A percentile compares a stretch with the other conserved stretches of the same genome.
phyloP scores from a whole-genome alignment of 1,140 invertebrate genomes.

The Drosophila varians region DNA sequence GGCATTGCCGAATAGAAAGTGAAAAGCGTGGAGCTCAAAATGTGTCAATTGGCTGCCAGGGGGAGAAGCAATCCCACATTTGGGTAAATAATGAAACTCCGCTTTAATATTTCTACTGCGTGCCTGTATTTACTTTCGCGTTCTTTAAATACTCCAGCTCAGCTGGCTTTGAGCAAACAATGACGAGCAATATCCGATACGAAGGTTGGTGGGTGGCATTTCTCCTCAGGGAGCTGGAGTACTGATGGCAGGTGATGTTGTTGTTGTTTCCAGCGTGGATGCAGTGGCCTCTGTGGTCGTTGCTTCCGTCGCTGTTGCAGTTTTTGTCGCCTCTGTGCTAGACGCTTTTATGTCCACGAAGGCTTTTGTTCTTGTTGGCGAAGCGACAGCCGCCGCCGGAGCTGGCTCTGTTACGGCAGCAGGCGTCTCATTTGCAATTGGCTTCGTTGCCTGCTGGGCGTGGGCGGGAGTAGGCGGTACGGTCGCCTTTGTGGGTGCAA shows the following conservation, averaged over 20 bases:
- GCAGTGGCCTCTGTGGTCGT: background rate
- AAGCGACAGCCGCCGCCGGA: background rate
- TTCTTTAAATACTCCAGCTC: constrained; percentile 16
- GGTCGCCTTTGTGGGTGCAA: constrained; percentile 10
- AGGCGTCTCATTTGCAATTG: constrained; percentile 21
- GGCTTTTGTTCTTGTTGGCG: background rate
- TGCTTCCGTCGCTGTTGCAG: background rate
- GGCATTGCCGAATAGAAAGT: constrained; percentile 3
- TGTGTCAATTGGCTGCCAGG: background rate
- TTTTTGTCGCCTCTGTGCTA: background rate
- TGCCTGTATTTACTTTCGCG: constrained; percentile 20
- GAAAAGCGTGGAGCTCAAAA: background rate
- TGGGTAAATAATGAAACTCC: constrained; percentile 45
- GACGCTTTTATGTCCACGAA: constrained; percentile 5
- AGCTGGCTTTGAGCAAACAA: constrained; percentile 12
- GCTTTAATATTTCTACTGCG: background rate
- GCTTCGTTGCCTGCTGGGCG: constrained; percentile 32
- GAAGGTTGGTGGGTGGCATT: constrained; percentile 12
- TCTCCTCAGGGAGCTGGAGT: constrained; percentile 7
- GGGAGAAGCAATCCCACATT: constrained; percentile 10
- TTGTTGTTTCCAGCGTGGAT: constrained; percentile 2
- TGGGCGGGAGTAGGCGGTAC: constrained; percentile 1
- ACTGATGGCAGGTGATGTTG: background rate
- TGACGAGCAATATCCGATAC: constrained; percentile 4
- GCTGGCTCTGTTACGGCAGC: constrained; percentile 6